Evolutionary conservation across 2,113 vertebrate species (phyloP).

Genomic region (Fregetta grallaria): DNA sequence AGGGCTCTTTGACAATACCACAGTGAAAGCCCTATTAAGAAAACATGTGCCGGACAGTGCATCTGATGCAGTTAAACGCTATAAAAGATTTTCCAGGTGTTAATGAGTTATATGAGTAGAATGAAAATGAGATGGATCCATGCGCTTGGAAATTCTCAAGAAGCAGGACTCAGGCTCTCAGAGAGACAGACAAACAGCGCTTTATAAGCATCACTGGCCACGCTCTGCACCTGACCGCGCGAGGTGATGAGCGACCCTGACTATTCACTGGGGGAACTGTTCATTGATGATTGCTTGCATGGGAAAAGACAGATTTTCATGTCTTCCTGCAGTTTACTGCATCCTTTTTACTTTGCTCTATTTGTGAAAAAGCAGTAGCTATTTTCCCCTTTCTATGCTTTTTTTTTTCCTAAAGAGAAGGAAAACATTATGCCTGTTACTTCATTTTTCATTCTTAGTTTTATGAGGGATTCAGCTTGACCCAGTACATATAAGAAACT

Average conservation of each 20-base stretch:
- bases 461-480: neutral
- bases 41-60: conserved; percentile 56
- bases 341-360: conserved; percentile 14
- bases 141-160: conserved; percentile 39
- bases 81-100: conserved; percentile 70
- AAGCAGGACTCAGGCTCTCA: conserved; percentile 29
- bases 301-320: conserved; percentile 37
- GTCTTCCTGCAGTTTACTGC: conserved; percentile 53
- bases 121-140: conserved; percentile 43
- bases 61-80: conserved; percentile 54
- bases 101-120: conserved; percentile 36
- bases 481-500: neutral
- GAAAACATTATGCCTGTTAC: neutral
- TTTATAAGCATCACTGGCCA: conserved; percentile 39
- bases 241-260: neutral
- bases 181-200: conserved; percentile 47
- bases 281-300: conserved; percentile 6
- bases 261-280: neutral
- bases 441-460: neutral
- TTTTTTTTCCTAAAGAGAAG: neutral
- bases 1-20: conserved; percentile 63
- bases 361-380: neutral
- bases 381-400: neutral
- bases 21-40: conserved; percentile 60
- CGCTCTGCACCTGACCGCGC: neutral